Percentiles rank a stretch among this genome's conserved stretches.
phyloP scores from a whole-genome alignment of 2,113 vertebrate genomes.

The Meles meles region DNA sequence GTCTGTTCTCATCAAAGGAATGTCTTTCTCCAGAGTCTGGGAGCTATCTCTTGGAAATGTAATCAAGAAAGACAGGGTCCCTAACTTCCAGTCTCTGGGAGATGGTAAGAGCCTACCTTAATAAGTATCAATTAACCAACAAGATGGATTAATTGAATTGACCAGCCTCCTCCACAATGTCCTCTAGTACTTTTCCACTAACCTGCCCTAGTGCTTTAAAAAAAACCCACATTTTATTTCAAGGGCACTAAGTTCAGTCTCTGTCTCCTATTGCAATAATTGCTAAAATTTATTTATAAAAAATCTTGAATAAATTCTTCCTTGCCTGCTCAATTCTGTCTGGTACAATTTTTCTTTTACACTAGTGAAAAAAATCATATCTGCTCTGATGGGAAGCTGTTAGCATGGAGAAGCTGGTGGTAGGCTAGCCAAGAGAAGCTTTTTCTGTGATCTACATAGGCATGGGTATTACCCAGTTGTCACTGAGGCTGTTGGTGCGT shows the following conservation, averaged over 20 bases:
- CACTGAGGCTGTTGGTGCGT: background rate
- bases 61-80: background rate
- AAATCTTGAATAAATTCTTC: background rate
- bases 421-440: background rate
- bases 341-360: background rate
- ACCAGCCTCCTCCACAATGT: background rate
- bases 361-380: background rate
- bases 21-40: background rate
- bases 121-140: background rate
- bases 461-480: background rate
- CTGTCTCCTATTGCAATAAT: background rate
- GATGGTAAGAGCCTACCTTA: background rate
- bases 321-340: background rate
- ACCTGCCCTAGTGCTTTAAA: background rate
- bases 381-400: background rate
- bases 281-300: background rate
- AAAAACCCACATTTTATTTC: background rate
- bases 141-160: background rate
- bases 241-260: background rate
- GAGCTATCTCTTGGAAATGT: background rate
- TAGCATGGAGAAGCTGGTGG: background rate
- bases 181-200: background rate
- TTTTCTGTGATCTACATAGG: background rate
- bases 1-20: background rate
- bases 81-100: background rate